Conservation (phyloP, 2,888 invertebrate species). For the Hydropsyche betteni region DNA sequence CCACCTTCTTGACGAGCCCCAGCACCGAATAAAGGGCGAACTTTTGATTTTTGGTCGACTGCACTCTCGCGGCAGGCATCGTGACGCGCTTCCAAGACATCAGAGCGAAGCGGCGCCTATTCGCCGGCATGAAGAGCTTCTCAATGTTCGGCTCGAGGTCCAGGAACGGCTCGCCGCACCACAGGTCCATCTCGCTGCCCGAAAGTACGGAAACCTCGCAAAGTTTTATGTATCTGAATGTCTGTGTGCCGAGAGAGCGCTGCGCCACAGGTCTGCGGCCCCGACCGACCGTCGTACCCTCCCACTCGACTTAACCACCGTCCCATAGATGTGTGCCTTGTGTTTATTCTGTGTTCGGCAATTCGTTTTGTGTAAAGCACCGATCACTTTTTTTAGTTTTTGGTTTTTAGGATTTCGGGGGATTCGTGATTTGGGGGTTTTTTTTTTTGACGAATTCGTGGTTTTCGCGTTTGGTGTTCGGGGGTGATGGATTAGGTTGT, state of each 20-base stretch:
- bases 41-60: too few species aligned
- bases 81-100: constrained; percentile 61
- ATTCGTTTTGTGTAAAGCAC: too few species aligned
- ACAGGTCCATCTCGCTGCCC: constrained; percentile 86
- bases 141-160: constrained; percentile 77
- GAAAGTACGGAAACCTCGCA: constrained; percentile 73
- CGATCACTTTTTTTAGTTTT: too few species aligned
- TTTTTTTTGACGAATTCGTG: too few species aligned
- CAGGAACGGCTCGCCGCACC: constrained; percentile 75
- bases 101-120: constrained; percentile 78
- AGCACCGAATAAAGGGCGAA: too few species aligned
- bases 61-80: constrained; percentile 9
- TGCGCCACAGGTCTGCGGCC: constrained; percentile 47
- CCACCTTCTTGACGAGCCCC: too few species aligned
- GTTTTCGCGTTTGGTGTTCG: too few species aligned
- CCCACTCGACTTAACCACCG: constrained; percentile 16
- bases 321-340: background rate
- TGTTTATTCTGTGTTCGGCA: too few species aligned
- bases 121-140: constrained; percentile 83
- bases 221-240: constrained; percentile 48
- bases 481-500: too few species aligned
- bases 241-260: constrained; percentile 39
- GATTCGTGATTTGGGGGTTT: too few species aligned
- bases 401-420: too few species aligned
- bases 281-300: constrained; percentile 29